Percentiles rank a stretch among this genome's conserved stretches.
Evolutionary conservation across 2,888 invertebrate genomes (phyloP).

Genomic region (Leptarthrus brevirostris): DNA sequence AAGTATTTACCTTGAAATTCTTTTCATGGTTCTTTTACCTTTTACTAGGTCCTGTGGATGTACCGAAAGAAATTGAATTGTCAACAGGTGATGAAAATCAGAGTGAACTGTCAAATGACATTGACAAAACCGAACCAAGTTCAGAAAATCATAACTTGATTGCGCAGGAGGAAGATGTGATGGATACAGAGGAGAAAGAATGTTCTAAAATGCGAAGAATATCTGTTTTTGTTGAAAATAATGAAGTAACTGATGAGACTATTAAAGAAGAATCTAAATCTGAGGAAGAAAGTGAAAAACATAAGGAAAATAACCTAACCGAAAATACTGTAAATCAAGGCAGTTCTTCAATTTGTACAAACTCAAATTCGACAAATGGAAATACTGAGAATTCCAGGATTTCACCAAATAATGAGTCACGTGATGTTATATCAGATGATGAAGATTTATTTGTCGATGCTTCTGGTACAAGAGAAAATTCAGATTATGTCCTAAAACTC

Average conservation of each 20-base stretch:
- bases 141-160: background rate
- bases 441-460: background rate
- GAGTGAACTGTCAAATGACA: background rate
- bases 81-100: background rate
- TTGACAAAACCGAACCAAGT: background rate
- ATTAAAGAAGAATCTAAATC: background rate
- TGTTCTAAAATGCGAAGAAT: too few relatives aligned
- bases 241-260: background rate
- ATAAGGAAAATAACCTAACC: background rate
- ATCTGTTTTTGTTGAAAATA: background rate
- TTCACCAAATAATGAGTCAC: background rate
- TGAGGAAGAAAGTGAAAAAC: background rate
- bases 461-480: background rate
- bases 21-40: too few relatives aligned
- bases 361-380: too few relatives aligned
- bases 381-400: too few relatives aligned
- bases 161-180: background rate
- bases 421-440: too few relatives aligned
- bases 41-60: too few relatives aligned
- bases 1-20: too few relatives aligned
- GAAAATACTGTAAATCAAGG: too few relatives aligned
- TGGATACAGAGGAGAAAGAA: background rate
- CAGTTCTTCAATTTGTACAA: too few relatives aligned
- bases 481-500: background rate
- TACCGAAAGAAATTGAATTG: too few relatives aligned